Evolutionary conservation across 2,888 invertebrate species (phyloP), one percentile per base, ranked within the genome.

Genomic region (Drepana falcataria): DNA sequence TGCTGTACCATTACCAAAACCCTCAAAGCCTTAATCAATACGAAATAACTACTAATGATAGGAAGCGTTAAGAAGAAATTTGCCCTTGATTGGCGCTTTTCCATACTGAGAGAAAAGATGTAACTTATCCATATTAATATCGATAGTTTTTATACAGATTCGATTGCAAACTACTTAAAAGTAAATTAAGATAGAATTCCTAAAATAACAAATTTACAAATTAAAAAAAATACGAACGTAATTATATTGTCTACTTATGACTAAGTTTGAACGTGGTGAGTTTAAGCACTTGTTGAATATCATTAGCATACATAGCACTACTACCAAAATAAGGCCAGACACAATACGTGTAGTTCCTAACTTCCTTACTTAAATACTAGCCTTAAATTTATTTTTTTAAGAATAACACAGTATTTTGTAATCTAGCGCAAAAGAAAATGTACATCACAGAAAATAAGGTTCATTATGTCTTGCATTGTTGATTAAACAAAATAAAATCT

Each of bases 251-350:
- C 61, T 63, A 47, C 51, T 53, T 52, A 47, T 55, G 62, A 63
- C 60, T 66, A 71, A 44, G 51, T 63, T 63, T 77, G 89, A 79
- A 90, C 90, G 88, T 90, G 90, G 90, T 90, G 87, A 87, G 88
- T 79, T 90, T 90, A 72, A 80, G 57, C 85, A 87, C 87, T 85
- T 56, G 56, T 58, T 60, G 54, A 59, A 54, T 53, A 57, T 2
- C 51, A 55, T 54, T 37, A 60, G 48, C 54, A 52, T 59, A n/a
- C n/a, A n/a, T n/a, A n/a, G n/a, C 55, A 63, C 53, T 62, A 59
- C 52, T 53, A 59, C 69, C 69, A 74, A 69, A 72, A 74, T 79
- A 79, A 78, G 77, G 78, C 79, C 64, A 59, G 62, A 61, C 65
- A 70, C 66, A 59, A 59, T 55, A 35, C 35, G 54, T 52, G 54